These are phyloP conservation scores for Zoroaster sp. DNA, from an alignment of 53 echinoderm and acorn worm genomes.

Conservation along the genomic window DNA sequence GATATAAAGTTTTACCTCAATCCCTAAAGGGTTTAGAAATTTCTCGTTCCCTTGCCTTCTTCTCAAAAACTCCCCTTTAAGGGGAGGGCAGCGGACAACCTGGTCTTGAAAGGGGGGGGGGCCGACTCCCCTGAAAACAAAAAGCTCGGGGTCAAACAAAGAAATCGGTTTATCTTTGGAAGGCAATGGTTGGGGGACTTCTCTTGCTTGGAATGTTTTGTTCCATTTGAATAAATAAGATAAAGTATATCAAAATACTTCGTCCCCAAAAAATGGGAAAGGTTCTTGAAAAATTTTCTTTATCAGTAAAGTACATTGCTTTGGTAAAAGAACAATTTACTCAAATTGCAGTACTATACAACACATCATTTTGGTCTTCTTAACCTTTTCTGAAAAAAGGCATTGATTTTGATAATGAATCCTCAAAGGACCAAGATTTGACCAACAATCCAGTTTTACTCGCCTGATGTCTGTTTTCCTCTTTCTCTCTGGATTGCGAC, in stretches of 20 bases:
- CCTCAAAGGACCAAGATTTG: neutral
- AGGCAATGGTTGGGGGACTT: neutral
- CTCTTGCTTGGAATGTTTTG: neutral
- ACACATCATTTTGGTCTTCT: too few species aligned
- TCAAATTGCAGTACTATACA: neutral
- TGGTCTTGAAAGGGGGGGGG: neutral
- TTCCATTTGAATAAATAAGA: neutral
- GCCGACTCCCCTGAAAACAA: constrained; percentile 14
- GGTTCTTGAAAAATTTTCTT: neutral
- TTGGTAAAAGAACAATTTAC: neutral
- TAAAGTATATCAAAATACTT: neutral
- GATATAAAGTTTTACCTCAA: constrained; percentile 61
- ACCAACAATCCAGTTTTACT: neutral
- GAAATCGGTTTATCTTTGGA: too few species aligned
- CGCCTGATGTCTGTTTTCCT: constrained; percentile 28
- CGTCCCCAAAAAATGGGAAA: neutral
- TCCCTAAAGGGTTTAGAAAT: constrained; percentile 75
- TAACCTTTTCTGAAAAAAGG: neutral
- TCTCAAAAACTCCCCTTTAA: constrained; percentile 65
- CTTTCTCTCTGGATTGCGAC: constrained; percentile 57
- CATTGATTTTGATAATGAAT: neutral
- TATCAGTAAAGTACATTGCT: too few species aligned
- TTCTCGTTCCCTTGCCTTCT: constrained; percentile 74
- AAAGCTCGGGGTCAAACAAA: too few species aligned
- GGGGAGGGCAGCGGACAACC: neutral